These are phyloP conservation scores for Caenorhabditis sp. DNA, from an alignment of 2,888 invertebrate genomes.

Conservation along the genomic window DNA sequence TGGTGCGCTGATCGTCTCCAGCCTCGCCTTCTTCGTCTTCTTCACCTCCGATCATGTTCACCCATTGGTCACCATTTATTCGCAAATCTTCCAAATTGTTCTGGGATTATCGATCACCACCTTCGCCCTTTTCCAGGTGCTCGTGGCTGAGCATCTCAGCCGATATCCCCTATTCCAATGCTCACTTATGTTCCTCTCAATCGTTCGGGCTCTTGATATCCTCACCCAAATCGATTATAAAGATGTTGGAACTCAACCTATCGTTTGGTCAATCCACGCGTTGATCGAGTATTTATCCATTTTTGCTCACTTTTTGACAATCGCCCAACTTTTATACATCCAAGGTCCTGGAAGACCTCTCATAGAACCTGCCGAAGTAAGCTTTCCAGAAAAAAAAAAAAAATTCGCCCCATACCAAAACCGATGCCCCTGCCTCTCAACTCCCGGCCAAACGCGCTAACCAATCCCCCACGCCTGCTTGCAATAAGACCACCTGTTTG, in stretches of 20 bases:
- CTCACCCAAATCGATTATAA: conserved; percentile 39
- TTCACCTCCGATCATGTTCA: conserved; percentile 16
- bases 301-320: conserved; percentile 32
- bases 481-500: too few relatives aligned
- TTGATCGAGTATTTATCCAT: conserved; percentile 29
- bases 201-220: conserved; percentile 26
- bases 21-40: conserved; percentile 25
- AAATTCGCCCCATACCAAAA: too few relatives aligned
- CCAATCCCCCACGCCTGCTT: too few relatives aligned
- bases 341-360: conserved; percentile 31
- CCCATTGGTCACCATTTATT: conserved; percentile 37
- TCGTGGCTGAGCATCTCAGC: conserved; percentile 24
- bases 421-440: too few relatives aligned
- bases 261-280: conserved; percentile 33
- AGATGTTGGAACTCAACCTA: conserved; percentile 29
- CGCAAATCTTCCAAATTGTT: conserved; percentile 33
- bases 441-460: too few relatives aligned
- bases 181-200: conserved; percentile 20
- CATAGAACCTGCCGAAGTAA: conserved; percentile 28
- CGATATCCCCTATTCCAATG: conserved; percentile 18
- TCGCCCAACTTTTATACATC: conserved; percentile 21
- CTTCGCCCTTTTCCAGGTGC: conserved; percentile 32
- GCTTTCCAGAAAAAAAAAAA: too few relatives aligned
- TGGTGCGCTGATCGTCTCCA: conserved; percentile 3
- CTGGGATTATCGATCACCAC: conserved; percentile 34